phyloP scores from a whole-genome alignment of 2,888 invertebrate genomes.

The Falcaria lacertinaria region DNA sequence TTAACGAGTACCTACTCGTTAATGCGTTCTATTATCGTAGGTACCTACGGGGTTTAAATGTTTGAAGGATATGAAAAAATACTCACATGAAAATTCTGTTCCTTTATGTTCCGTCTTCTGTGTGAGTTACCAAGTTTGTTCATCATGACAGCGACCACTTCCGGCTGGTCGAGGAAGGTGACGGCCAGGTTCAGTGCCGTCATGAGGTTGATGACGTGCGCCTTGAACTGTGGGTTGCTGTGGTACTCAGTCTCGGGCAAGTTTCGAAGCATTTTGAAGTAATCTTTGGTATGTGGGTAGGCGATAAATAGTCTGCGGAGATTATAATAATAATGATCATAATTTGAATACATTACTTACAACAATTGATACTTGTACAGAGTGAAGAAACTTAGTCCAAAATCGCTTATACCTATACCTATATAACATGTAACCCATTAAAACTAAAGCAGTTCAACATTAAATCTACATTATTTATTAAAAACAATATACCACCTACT shows the following conservation, averaged over 20 bases:
- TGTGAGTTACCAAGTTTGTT: conserved; percentile 67
- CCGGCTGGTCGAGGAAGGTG: conserved; percentile 60
- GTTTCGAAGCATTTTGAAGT: conserved; percentile 62
- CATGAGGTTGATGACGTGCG: conserved; percentile 72
- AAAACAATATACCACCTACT: no score
- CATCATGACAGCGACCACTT: conserved; percentile 67
- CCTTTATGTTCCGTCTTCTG: conserved; percentile 48
- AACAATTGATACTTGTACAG: no score
- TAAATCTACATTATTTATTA: no score
- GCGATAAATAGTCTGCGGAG: conserved; percentile 54
- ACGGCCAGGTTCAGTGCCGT: conserved; percentile 59
- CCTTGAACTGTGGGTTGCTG: conserved; percentile 65
- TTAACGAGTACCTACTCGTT: no score
- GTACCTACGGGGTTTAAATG: no score
- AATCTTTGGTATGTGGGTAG: conserved; percentile 60
- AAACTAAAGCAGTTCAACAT: no score
- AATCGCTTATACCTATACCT: no score
- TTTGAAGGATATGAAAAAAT: not conserved
- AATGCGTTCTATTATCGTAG: no score
- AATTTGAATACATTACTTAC: no score
- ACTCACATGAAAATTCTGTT: conserved; percentile 57
- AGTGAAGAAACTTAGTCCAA: no score
- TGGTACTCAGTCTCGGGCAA: conserved; percentile 53
- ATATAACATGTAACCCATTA: no score
- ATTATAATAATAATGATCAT: not conserved